These are phyloP conservation scores for Ceratoteleas bidentatus DNA, from an alignment of 1,140 invertebrate genomes.

Conservation along the genomic window DNA sequence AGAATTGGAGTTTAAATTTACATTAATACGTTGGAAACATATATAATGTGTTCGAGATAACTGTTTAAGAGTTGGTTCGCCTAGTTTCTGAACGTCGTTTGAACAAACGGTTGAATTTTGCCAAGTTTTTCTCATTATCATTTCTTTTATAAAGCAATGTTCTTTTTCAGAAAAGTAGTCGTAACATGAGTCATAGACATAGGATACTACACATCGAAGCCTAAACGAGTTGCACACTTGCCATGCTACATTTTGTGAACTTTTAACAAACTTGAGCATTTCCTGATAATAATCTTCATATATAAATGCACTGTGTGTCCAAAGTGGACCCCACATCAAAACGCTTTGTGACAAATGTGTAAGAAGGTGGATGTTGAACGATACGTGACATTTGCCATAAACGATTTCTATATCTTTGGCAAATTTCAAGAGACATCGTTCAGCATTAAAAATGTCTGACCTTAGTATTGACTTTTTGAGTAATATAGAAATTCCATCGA, in stretches of 20 bases:
- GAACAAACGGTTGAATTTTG: background rate
- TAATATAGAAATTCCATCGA: background rate
- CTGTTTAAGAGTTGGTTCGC: slow-evolving; percentile 6
- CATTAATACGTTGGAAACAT: slow-evolving; percentile 21
- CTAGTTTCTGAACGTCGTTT: slow-evolving; percentile 16
- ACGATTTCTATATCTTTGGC: background rate
- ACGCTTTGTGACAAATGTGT: background rate
- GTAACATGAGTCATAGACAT: slow-evolving; percentile 15
- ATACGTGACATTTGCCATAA: background rate
- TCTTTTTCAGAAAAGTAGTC: slow-evolving; percentile 21
- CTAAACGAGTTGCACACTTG: background rate
- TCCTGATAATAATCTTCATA: slow-evolving; percentile 3
- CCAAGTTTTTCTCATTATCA: slow-evolving; percentile 1
- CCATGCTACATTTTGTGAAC: background rate
- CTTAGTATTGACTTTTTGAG: background rate
- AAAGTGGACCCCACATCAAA: background rate
- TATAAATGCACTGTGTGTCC: slow-evolving; percentile 3
- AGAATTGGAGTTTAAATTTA: slow-evolving; percentile 3
- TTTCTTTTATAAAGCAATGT: slow-evolving; percentile 13
- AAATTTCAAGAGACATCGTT: background rate
- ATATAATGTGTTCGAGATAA: slow-evolving; percentile 11
- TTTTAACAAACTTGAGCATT: background rate
- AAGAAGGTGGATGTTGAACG: slow-evolving; percentile 1
- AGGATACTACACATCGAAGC: background rate
- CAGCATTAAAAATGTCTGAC: background rate